A percentile compares a stretch with the other conserved stretches of the same genome.
Evolutionary conservation across 2,888 invertebrate species (phyloP).

Genomic region (Microctonus aethiopoides): DNA sequence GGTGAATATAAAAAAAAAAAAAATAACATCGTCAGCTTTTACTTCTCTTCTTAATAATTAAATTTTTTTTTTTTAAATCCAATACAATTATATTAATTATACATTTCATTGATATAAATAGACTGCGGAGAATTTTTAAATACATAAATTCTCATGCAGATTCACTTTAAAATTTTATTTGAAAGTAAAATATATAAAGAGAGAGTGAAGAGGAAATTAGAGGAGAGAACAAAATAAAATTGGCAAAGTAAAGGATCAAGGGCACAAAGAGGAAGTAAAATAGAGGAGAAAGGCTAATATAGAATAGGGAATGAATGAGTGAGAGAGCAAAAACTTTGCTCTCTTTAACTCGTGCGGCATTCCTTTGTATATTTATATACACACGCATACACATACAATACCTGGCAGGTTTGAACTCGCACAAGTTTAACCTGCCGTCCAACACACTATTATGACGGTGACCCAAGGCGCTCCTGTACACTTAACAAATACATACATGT

Average conservation of each 20-base stretch:
- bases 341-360: slow-evolving; percentile 55
- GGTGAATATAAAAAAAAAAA: no score
- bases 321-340: slow-evolving; percentile 36
- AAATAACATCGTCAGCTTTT: no score
- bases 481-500: slow-evolving; percentile 47
- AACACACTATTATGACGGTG: slow-evolving; percentile 61
- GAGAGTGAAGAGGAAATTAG: slow-evolving; percentile 32
- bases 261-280: neutral
- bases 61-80: no score
- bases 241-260: slow-evolving; percentile 16
- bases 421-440: slow-evolving; percentile 59
- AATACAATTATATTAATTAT: no score
- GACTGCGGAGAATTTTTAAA: no score
- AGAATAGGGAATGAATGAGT: neutral
- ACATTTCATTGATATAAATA: no score
- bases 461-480: slow-evolving; percentile 60
- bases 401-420: slow-evolving; percentile 50
- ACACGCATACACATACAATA: slow-evolving; percentile 38
- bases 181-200: no score
- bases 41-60: no score
- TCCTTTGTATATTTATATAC: slow-evolving; percentile 50
- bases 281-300: neutral
- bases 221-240: no score
- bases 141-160: no score
- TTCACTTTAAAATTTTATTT: no score